Conservation (phyloP, 2,888 invertebrate species). For the Ophioninae sp. region DNA sequence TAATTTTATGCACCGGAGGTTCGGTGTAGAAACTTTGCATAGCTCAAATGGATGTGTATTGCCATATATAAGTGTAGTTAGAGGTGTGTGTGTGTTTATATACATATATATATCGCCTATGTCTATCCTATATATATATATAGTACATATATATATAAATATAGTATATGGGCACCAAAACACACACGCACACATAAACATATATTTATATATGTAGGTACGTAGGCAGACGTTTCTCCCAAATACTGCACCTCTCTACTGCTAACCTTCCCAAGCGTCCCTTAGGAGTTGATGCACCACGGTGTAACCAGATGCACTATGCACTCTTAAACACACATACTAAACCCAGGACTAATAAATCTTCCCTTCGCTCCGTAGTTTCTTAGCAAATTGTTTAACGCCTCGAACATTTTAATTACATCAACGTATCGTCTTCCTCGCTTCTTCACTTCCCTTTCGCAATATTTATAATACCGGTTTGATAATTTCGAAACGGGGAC, state of each 20-base stretch:
- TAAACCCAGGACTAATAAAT: neutral
- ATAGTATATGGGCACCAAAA: too few species aligned
- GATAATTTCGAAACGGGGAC: too few species aligned
- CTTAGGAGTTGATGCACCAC: slow-evolving; percentile 52
- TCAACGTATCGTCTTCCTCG: slow-evolving; percentile 45
- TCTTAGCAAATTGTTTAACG: slow-evolving; percentile 60
- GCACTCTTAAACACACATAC: neutral
- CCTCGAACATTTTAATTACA: slow-evolving; percentile 62
- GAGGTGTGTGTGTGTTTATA: neutral
- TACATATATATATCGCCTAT: too few species aligned
- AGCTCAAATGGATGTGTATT: slow-evolving; percentile 8
- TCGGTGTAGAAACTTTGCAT: slow-evolving; percentile 60
- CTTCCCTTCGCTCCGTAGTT: slow-evolving; percentile 44
- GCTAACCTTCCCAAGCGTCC: slow-evolving; percentile 61
- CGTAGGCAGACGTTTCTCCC: neutral
- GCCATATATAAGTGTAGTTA: neutral
- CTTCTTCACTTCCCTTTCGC: neutral
- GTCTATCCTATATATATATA: too few species aligned
- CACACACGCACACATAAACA: too few species aligned
- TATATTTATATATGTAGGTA: slow-evolving; percentile 4
- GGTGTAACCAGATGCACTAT: slow-evolving; percentile 21
- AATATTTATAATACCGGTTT: neutral
- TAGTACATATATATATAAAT: too few species aligned
- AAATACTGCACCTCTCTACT: slow-evolving; percentile 25
- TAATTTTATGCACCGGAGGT: slow-evolving; percentile 62